A percentile compares a stretch with the other conserved stretches of the same genome.
phyloP scores from a whole-genome alignment of 2,797 vertebrate genomes.

The Cetoscarus ocellatus region DNA sequence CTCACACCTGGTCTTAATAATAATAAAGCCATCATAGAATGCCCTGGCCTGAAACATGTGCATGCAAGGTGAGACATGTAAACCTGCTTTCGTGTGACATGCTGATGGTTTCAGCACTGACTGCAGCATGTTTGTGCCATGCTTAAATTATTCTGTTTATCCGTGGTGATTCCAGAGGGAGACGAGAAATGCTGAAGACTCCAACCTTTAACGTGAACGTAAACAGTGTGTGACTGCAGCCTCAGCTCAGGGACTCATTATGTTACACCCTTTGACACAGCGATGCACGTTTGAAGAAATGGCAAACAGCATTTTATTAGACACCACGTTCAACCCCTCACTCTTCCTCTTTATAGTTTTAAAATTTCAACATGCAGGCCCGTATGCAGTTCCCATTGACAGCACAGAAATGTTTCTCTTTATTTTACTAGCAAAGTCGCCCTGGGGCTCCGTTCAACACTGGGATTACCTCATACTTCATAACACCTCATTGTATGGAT shows the following conservation, averaged over 20 bases:
- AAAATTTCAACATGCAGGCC: conserved; percentile 8
- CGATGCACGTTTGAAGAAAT: conserved; percentile 12
- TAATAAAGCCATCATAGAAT: conserved; percentile 10
- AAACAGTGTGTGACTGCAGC: conserved; percentile 52
- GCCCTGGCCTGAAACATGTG: conserved; percentile 13
- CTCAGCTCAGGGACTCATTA: conserved; percentile 61
- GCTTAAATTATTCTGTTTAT: conserved; percentile 30
- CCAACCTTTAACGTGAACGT: conserved; percentile 53
- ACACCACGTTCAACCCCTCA: conserved; percentile 3
- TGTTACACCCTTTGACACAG: conserved; percentile 12
- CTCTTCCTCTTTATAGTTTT: conserved; percentile 13
- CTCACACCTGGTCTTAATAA: conserved; percentile 16
- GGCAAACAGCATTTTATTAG: conserved; percentile 4
- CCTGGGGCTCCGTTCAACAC: conserved; percentile 29
- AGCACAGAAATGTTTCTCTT: conserved; percentile 1
- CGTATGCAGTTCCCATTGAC: conserved; percentile 5
- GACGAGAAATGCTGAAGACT: conserved; percentile 23
- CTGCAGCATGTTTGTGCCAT: conserved; percentile 10
- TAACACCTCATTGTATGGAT: conserved; percentile 23
- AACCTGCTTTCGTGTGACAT: conserved; percentile 13
- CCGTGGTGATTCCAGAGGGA: conserved; percentile 23
- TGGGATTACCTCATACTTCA: conserved; percentile 27
- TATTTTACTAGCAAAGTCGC: conserved; percentile 15
- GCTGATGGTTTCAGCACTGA: conserved; percentile 1
- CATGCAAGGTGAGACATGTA: conserved; percentile 6